Percentiles rank a stretch among this genome's conserved stretches.
phyloP scores from a whole-genome alignment of 2,888 invertebrate species.

The Trichogramma evanescens region DNA sequence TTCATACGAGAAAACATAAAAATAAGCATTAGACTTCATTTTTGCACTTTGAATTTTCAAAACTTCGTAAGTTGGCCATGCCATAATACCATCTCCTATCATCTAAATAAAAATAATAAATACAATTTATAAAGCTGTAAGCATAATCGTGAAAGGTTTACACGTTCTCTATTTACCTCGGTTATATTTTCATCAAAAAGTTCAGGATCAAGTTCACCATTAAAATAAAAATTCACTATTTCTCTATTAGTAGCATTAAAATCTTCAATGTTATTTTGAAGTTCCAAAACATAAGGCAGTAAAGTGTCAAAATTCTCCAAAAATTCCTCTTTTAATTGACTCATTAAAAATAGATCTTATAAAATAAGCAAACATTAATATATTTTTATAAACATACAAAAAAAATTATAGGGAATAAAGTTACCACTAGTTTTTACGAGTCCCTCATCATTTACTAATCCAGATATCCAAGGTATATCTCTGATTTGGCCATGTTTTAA shows the following conservation, averaged over 20 bases:
- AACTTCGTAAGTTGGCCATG: constrained; percentile 26
- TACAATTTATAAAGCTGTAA: background rate
- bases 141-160: background rate
- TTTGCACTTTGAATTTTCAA: constrained; percentile 21
- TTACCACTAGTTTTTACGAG: constrained; percentile 29
- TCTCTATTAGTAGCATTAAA: constrained; percentile 11
- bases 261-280: constrained; percentile 5
- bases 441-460: constrained; percentile 34
- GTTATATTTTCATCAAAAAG: constrained; percentile 19
- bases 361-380: constrained; percentile 1
- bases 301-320: background rate
- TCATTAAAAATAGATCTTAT: constrained; percentile 17
- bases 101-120: constrained; percentile 24
- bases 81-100: constrained; percentile 24
- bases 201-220: constrained; percentile 17
- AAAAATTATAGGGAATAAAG: background rate
- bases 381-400: constrained; percentile 1
- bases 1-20: constrained; percentile 33
- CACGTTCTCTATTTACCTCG: constrained; percentile 20
- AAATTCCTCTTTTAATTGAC: constrained; percentile 3
- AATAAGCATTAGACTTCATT: constrained; percentile 32
- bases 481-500: constrained; percentile 29
- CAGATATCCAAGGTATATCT: constrained; percentile 39
- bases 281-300: constrained; percentile 8
- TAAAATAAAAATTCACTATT: constrained; percentile 30